These are phyloP conservation scores for Gallinago nigripennis DNA, from an alignment of 2,797 vertebrate species.

Conservation along the genomic window DNA sequence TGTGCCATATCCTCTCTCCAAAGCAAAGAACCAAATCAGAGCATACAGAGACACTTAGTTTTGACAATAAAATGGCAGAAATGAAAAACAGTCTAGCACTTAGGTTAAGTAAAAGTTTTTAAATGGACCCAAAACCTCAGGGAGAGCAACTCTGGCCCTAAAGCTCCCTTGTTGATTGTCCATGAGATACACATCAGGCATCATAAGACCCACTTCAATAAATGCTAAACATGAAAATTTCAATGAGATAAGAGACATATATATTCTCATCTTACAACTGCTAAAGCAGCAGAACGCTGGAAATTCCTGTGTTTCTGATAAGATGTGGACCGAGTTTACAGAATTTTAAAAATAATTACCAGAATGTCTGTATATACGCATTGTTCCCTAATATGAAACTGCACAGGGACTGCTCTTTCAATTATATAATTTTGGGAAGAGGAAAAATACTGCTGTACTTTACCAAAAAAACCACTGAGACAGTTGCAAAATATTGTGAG, in stretches of 20 bases:
- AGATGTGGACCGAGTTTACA: slow-evolving; percentile 17
- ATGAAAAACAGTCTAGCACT: slow-evolving; percentile 10
- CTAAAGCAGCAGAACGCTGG: slow-evolving; percentile 54
- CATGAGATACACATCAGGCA: slow-evolving; percentile 7
- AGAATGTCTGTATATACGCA: neutral
- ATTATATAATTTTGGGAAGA: neutral
- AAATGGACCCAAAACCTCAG: slow-evolving; percentile 25
- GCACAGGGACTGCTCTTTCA: neutral
- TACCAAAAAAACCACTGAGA: neutral
- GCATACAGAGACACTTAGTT: neutral
- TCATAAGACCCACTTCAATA: slow-evolving; percentile 59
- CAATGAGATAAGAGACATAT: slow-evolving; percentile 49
- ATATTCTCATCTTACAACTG: slow-evolving; percentile 55
- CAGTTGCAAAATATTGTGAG: neutral
- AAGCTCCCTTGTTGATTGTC: neutral
- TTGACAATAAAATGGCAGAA: slow-evolving; percentile 35
- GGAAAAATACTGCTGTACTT: neutral
- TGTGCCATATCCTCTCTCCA: neutral
- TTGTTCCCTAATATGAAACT: neutral
- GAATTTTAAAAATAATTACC: slow-evolving; percentile 15
- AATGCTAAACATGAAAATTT: slow-evolving; percentile 57
- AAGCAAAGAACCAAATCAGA: neutral
- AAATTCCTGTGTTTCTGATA: slow-evolving; percentile 49
- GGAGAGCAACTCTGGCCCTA: neutral
- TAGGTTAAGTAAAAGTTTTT: slow-evolving; percentile 14